Percentiles rank a stretch among this genome's conserved stretches.
These are phyloP conservation scores for Octodon degus DNA, from an alignment of 2,113 vertebrate genomes.

Conservation along the genomic window DNA sequence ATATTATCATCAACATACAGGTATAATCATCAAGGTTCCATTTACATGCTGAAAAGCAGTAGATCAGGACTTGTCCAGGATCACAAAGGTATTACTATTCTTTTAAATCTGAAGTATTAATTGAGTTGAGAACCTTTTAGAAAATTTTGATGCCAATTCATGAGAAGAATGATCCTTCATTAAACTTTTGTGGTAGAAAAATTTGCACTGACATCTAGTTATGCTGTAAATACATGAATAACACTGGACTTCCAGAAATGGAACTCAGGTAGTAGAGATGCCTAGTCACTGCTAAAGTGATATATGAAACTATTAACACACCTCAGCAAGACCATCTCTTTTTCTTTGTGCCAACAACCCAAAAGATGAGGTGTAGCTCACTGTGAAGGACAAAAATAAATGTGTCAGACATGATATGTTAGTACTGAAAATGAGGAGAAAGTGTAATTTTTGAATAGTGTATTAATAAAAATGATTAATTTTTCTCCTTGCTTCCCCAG, in stretches of 20 bases:
- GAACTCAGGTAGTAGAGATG: not conserved
- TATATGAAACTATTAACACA: constrained; percentile 61
- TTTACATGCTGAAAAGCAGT: not conserved
- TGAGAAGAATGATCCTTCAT: not conserved
- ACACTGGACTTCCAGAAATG: constrained; percentile 35
- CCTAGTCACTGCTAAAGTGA: constrained; percentile 7
- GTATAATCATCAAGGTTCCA: not conserved
- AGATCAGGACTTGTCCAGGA: not conserved
- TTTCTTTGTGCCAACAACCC: constrained; percentile 58
- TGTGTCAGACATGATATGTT: constrained; percentile 74
- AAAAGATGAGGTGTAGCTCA: constrained; percentile 70
- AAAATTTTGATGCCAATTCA: not conserved
- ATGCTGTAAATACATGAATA: constrained; percentile 54
- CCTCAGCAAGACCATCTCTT: constrained; percentile 59
- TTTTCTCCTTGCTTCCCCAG: constrained; percentile 10
- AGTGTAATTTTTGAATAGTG: constrained; percentile 66
- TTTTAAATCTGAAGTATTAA: constrained; percentile 1
- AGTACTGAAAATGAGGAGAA: constrained; percentile 48
- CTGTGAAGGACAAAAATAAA: constrained; percentile 75
- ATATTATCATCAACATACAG: not conserved
- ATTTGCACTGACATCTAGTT: constrained; percentile 29
- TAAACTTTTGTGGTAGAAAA: not conserved
- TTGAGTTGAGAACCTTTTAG: not conserved
- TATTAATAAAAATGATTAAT: constrained; percentile 83
- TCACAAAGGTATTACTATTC: not conserved